These are phyloP conservation scores for Lophura nycthemera DNA, from an alignment of 2,113 vertebrate genomes.

Conservation along the genomic window DNA sequence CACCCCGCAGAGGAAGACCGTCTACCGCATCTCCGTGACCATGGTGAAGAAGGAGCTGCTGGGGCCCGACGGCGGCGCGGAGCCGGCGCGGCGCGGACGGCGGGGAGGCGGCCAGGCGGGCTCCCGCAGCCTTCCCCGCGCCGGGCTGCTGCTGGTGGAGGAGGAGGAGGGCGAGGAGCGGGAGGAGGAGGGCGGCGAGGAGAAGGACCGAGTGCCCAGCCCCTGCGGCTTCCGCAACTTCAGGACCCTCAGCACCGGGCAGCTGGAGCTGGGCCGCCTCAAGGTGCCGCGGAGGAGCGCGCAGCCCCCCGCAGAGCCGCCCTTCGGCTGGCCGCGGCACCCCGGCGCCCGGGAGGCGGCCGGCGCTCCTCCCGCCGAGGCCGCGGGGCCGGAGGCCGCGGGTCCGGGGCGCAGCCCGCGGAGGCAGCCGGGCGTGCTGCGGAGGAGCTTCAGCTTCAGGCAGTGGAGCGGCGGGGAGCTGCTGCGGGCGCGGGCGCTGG, in stretches of 20 bases:
- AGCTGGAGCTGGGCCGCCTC: slow-evolving; percentile 88
- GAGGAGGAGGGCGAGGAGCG: slow-evolving; percentile 79
- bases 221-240: slow-evolving; percentile 82
- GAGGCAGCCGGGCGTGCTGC: slow-evolving; percentile 78
- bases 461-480: slow-evolving; percentile 84
- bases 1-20: slow-evolving; percentile 85
- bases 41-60: slow-evolving; percentile 90
- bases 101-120: background rate
- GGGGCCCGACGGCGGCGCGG: background rate
- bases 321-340: background rate
- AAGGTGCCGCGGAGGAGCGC: slow-evolving; percentile 70
- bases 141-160: slow-evolving; percentile 73
- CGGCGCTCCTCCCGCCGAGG: background rate
- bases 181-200: slow-evolving; percentile 79
- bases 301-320: slow-evolving; percentile 18
- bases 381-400: background rate
- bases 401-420: slow-evolving; percentile 2
- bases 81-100: background rate
- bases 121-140: slow-evolving; percentile 43
- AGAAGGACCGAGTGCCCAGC: slow-evolving; percentile 15
- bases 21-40: slow-evolving; percentile 94
- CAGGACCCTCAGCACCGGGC: slow-evolving; percentile 91
- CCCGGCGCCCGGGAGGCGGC: too few species aligned
- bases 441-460: slow-evolving; percentile 91
- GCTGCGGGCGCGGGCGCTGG: slow-evolving; percentile 71